Evolutionary conservation across 1,140 invertebrate species (phyloP), one percentile per base, ranked within the genome.

Genomic region (Nebria ingens): DNA sequence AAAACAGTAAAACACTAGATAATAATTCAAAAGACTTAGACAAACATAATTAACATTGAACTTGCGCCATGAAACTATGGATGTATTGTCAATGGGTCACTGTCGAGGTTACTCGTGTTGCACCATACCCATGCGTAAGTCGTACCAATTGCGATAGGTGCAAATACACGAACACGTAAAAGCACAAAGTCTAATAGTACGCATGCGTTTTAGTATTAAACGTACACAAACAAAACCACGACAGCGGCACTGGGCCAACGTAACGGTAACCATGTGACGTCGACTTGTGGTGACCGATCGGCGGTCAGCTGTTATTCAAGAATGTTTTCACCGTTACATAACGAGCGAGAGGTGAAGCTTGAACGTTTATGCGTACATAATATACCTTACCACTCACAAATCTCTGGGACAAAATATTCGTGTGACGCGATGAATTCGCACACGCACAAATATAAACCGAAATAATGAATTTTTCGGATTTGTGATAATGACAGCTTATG

Each of bases 181-280:
- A n/a, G n/a, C n/a, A n/a, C n/a, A n/a, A n/a, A n/a, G n/a, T n/a
- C n/a, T n/a, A n/a, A n/a, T n/a, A n/a, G n/a, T n/a, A n/a, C n/a
- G n/a, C n/a, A n/a, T n/a, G n/a, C n/a, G n/a, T n/a, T n/a, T n/a
- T n/a, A n/a, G n/a, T n/a, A n/a, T n/a, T n/a, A n/a, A n/a, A n/a
- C n/a, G n/a, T n/a, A n/a, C n/a, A n/a, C n/a, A n/a, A n/a, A n/a
- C n/a, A n/a, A n/a, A n/a, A n/a, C n/a, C n/a, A n/a, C n/a, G n/a
- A n/a, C n/a, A n/a, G 23, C 58, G 56, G 59, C 61, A 62, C 63
- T 64, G 63, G 61, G 63, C 61, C 63, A 62, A 62, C 59, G 61
- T 64, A 64, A 64, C 63, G 63, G 63, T 55, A 64, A 55, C 57
- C 53, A n/a, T 34, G 23, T 61, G 57, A 61, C 63, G 61, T 61